Percentiles rank a stretch among this genome's conserved stretches.
These are phyloP conservation scores for Neoniphon sammara DNA, from an alignment of 2,797 vertebrate genomes.

Conservation along the genomic window DNA sequence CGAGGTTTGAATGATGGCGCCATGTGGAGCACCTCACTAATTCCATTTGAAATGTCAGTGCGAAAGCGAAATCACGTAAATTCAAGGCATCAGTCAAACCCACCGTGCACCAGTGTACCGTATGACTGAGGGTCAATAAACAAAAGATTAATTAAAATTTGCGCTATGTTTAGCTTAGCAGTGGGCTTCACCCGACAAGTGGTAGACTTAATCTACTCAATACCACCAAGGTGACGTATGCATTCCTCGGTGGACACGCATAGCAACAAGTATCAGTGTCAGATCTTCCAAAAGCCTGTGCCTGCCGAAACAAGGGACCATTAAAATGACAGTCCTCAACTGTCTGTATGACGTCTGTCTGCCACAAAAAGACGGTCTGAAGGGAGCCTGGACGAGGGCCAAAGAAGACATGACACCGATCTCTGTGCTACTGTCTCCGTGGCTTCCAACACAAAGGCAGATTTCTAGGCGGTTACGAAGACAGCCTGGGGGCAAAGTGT, in stretches of 20 bases:
- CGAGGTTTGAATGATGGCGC: constrained; percentile 58
- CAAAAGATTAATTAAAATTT: constrained; percentile 2
- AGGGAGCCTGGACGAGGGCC: constrained; percentile 69
- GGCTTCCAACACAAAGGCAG: constrained; percentile 67
- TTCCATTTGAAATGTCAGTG: constrained; percentile 29
- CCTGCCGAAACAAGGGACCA: constrained; percentile 66
- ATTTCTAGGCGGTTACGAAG: constrained; percentile 70
- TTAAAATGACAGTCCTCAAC: constrained; percentile 72
- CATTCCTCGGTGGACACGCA: constrained; percentile 62
- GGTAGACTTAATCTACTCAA: constrained; percentile 40
- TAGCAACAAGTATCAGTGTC: constrained; percentile 48
- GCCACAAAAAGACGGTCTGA: constrained; percentile 66
- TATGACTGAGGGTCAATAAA: constrained; percentile 11
- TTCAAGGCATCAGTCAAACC: constrained; percentile 7
- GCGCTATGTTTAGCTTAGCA: constrained; percentile 6
- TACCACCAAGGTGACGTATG: constrained; percentile 28
- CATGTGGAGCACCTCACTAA: constrained; percentile 52
- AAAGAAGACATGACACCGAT: constrained; percentile 76
- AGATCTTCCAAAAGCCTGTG: constrained; percentile 61
- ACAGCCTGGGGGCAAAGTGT: constrained; percentile 56
- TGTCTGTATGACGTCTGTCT: constrained; percentile 67
- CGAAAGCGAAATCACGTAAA: constrained; percentile 21
- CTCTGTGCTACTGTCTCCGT: constrained; percentile 66
- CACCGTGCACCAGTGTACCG: not conserved
- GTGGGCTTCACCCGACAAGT: constrained; percentile 26